Percentiles rank a stretch among this genome's conserved stretches.
These are phyloP conservation scores for Helostoma temminkii DNA, from an alignment of 2,797 vertebrate species.

Conservation along the genomic window DNA sequence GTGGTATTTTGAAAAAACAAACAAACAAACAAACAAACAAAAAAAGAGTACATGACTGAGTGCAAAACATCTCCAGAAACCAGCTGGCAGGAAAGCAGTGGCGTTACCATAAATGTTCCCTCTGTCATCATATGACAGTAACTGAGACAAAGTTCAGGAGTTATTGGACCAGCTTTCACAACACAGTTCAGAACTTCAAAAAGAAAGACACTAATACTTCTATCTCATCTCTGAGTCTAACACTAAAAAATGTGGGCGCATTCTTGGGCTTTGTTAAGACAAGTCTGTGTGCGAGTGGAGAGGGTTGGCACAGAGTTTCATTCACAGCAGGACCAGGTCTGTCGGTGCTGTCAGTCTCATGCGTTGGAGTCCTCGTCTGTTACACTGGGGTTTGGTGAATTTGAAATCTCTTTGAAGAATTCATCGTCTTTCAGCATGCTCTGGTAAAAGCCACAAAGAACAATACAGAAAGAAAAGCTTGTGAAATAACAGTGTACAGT, in stretches of 20 bases:
- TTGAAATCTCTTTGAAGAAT: slow-evolving; percentile 91
- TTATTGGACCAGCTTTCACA: slow-evolving; percentile 36
- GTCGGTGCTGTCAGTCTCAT: slow-evolving; percentile 77
- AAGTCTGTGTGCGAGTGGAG: slow-evolving; percentile 42
- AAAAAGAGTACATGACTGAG: slow-evolving; percentile 47
- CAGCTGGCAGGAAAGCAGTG: slow-evolving; percentile 86
- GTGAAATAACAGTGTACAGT: no score
- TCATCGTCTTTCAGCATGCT: slow-evolving; percentile 98
- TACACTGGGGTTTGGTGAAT: slow-evolving; percentile 90
- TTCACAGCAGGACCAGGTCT: slow-evolving; percentile 74
- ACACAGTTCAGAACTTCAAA: slow-evolving; percentile 18
- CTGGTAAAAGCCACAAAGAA: slow-evolving; percentile 78
- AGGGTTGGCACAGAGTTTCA: slow-evolving; percentile 69
- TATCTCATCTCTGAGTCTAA: slow-evolving; percentile 62
- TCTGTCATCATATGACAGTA: slow-evolving; percentile 39
- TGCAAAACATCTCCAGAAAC: slow-evolving; percentile 85
- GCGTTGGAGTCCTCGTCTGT: slow-evolving; percentile 94
- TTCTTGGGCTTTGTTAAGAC: slow-evolving; percentile 42
- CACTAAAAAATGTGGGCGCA: slow-evolving; percentile 38
- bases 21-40: no score
- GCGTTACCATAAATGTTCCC: slow-evolving; percentile 62
- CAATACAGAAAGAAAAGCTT: background rate
- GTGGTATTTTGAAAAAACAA: no score
- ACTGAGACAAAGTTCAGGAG: slow-evolving; percentile 57
- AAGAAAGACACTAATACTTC: slow-evolving; percentile 53